A percentile compares a stretch with the other conserved stretches of the same genome.
phyloP scores from a whole-genome alignment of 2,888 invertebrate species.

The Alloplasta piceator region DNA sequence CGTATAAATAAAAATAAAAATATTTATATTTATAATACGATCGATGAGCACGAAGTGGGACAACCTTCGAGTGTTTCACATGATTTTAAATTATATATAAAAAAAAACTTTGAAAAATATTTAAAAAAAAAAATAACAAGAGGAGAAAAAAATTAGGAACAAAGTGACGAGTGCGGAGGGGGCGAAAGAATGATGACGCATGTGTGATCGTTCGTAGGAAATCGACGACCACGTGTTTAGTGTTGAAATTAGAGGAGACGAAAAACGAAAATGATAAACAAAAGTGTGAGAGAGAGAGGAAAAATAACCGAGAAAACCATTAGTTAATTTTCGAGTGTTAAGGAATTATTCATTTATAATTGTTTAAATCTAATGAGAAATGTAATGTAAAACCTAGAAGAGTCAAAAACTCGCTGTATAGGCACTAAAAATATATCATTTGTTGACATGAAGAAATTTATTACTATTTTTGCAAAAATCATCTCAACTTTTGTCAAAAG shows the following conservation, averaged over 20 bases:
- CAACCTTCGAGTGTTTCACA: too few relatives aligned
- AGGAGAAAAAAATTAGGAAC: slow-evolving; percentile 33
- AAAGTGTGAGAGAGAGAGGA: slow-evolving; percentile 26
- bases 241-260: slow-evolving; percentile 32
- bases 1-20: slow-evolving; percentile 4
- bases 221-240: slow-evolving; percentile 50
- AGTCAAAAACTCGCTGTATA: slow-evolving; percentile 75
- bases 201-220: slow-evolving; percentile 69
- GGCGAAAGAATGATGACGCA: slow-evolving; percentile 37
- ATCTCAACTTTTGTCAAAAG: too few relatives aligned
- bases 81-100: slow-evolving; percentile 13
- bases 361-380: slow-evolving; percentile 80
- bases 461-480: not conserved
- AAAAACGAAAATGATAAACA: slow-evolving; percentile 25
- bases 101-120: slow-evolving; percentile 19
- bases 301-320: slow-evolving; percentile 60
- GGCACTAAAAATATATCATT: slow-evolving; percentile 81
- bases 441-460: slow-evolving; percentile 77
- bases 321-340: slow-evolving; percentile 78
- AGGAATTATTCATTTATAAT: slow-evolving; percentile 77
- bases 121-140: slow-evolving; percentile 22
- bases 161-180: slow-evolving; percentile 6
- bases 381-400: slow-evolving; percentile 79
- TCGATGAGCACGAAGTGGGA: too few relatives aligned
- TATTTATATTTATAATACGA: slow-evolving; percentile 28